Percentiles rank a stretch among this genome's conserved stretches.
phyloP scores from a whole-genome alignment of 2,797 vertebrate genomes.

The Naso thynnoides region DNA sequence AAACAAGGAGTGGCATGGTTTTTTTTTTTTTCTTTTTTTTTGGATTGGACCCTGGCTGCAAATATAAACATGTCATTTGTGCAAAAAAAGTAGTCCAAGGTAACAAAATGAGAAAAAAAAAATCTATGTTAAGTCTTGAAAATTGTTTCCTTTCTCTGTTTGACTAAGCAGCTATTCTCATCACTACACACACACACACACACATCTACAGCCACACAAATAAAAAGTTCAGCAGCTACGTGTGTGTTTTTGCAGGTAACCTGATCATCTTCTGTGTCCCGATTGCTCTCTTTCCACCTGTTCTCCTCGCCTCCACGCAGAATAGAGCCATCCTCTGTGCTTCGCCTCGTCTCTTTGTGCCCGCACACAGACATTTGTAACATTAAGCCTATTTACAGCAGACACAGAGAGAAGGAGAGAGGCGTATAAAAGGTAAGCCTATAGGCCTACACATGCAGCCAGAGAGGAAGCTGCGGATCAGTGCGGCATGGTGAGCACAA shows the following conservation, averaged over 20 bases:
- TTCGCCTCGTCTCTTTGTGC: conserved; percentile 64
- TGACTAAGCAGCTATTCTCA: neutral
- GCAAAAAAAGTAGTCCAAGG: neutral
- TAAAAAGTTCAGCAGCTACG: conserved; percentile 22
- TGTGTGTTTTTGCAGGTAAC: conserved; percentile 60
- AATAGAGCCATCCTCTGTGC: conserved; percentile 70
- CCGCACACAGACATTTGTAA: conserved; percentile 74
- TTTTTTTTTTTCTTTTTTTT: no score
- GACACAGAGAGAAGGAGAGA: conserved; percentile 57
- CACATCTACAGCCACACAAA: neutral
- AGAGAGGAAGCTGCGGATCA: conserved; percentile 75
- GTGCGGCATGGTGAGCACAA: conserved; percentile 62
- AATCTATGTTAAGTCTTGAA: neutral
- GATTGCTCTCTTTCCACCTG: conserved; percentile 68
- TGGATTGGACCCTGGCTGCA: neutral
- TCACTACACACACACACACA: conserved; percentile 15
- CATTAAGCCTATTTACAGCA: conserved; percentile 79
- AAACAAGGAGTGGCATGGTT: neutral
- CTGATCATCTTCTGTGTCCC: conserved; percentile 59
- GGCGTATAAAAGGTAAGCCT: conserved; percentile 76
- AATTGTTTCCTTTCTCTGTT: no score
- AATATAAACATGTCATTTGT: conserved; percentile 10
- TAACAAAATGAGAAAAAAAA: neutral
- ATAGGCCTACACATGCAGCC: conserved; percentile 74
- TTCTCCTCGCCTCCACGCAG: conserved; percentile 42